Evolutionary conservation across 1,140 invertebrate genomes (phyloP), one percentile per base, ranked within the genome.

Genomic region (Bombus cullumanus): DNA sequence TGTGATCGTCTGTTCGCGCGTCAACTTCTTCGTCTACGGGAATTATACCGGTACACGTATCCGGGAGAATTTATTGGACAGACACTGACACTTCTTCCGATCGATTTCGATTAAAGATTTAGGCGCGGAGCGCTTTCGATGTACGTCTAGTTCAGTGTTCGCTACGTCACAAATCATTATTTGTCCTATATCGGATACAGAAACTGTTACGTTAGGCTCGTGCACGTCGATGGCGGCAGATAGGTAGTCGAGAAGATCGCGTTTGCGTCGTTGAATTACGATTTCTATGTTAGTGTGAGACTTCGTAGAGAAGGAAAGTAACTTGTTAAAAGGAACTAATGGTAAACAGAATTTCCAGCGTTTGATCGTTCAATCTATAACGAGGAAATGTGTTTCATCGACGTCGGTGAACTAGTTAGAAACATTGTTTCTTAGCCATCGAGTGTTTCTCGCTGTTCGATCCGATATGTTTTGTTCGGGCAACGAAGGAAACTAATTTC

Each of bases 41-140:
- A 41, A 77, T 64, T 25, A 39, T 25, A 1, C 18, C 10, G 28
- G 9, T 41, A 39, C 18, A 31, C 41, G 41, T 72, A 43, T 28
- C 18, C n/a, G 43, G 15, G 8, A 6, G 25, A 68, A 37, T 62
- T 79, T 8, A 31, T 62, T 64, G 10, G 13, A 10, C 57, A 62
- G 39, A 69, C 18, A 31, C 75, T 59, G 66, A 79, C 57, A 73
- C 68, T 34, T 72, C 1, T 5, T 28, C 9, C n/a, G 68, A 73
- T 85, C 83, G 57, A 85, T 80, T 39, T 37, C 31, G 39, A 80
- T 80, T 64, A 85, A 85, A 80, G 13, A 85, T 85, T 85, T 78
- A 80, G 22, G n/a, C 10, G 25, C 4, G 6, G 0, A 77, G 13
- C 77, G 69, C 47, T 37, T 28, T 43, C 74, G 18, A 77, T 34